Evolutionary conservation across 2,113 vertebrate species (phyloP).

Genomic region (Fregata magnificens): DNA sequence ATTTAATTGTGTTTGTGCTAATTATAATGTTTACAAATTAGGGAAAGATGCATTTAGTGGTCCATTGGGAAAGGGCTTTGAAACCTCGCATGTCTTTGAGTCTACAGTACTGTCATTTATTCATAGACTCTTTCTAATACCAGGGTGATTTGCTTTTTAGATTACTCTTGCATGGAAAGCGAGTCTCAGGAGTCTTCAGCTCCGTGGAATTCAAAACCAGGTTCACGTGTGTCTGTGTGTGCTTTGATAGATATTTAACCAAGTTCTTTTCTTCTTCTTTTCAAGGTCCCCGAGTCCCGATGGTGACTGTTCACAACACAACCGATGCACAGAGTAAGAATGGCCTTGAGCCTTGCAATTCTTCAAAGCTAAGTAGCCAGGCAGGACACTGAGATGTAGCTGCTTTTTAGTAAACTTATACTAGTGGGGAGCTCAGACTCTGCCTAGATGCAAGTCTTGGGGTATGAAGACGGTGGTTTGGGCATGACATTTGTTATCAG

Average conservation of each 20-base stretch:
- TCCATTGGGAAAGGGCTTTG: background rate
- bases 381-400: background rate
- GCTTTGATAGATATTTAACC: background rate
- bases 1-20: slow-evolving; percentile 37
- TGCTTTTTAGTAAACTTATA: background rate
- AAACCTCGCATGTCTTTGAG: background rate
- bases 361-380: background rate
- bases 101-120: slow-evolving; percentile 25
- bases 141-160: slow-evolving; percentile 23
- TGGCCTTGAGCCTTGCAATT: background rate
- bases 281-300: slow-evolving; percentile 87
- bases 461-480: background rate
- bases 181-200: background rate
- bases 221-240: background rate
- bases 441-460: background rate
- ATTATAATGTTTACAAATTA: slow-evolving; percentile 46
- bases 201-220: background rate
- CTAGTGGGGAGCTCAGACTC: background rate
- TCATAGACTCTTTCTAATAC: slow-evolving; percentile 31
- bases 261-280: slow-evolving; percentile 1
- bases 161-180: background rate
- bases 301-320: slow-evolving; percentile 84
- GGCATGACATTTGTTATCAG: background rate
- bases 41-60: background rate
- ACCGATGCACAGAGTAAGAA: slow-evolving; percentile 85